Conservation (phyloP, 37 sponge, comb jelly and placozoan genomes). For the Petrosia ficiformis region DNA sequence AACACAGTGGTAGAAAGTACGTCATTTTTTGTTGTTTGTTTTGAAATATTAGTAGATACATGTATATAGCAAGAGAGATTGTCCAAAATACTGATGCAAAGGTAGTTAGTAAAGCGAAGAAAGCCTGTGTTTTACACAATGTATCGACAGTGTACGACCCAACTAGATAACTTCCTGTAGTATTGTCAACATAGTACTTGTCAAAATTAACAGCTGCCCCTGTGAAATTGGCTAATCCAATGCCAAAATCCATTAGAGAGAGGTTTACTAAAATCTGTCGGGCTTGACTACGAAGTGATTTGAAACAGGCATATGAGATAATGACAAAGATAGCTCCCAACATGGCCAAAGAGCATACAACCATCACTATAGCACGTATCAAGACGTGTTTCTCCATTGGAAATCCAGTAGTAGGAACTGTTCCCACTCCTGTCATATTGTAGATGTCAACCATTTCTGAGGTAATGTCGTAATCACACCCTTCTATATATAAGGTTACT, state of each 20-base stretch:
- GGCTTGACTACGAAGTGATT: conserved; percentile 26
- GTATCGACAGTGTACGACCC: neutral
- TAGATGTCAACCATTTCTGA: no score
- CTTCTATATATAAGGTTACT: no score
- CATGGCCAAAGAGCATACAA: conserved; percentile 24
- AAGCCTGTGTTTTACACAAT: conserved; percentile 47
- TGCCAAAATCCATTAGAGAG: conserved; percentile 44
- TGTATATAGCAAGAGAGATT: conserved; percentile 34
- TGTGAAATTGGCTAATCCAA: conserved; percentile 34
- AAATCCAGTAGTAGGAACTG: neutral
- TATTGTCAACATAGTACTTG: conserved; percentile 5
- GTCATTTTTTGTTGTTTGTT: neutral
- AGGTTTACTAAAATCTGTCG: conserved; percentile 50
- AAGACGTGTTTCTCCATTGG: neutral
- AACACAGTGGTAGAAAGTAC: conserved; percentile 18
- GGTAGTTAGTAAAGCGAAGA: conserved; percentile 41
- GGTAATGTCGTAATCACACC: no score
- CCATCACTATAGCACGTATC: conserved; percentile 9
- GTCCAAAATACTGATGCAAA: conserved; percentile 57
- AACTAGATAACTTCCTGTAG: neutral
- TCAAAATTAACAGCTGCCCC: conserved; percentile 34
- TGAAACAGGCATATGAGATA: conserved; percentile 42
- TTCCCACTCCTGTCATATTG: no score
- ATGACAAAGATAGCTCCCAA: conserved; percentile 55
- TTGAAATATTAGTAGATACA: conserved; percentile 31